Base-by-base conservation (phyloP, 2,888 invertebrate species). In the Cantharis nigra region DNA sequence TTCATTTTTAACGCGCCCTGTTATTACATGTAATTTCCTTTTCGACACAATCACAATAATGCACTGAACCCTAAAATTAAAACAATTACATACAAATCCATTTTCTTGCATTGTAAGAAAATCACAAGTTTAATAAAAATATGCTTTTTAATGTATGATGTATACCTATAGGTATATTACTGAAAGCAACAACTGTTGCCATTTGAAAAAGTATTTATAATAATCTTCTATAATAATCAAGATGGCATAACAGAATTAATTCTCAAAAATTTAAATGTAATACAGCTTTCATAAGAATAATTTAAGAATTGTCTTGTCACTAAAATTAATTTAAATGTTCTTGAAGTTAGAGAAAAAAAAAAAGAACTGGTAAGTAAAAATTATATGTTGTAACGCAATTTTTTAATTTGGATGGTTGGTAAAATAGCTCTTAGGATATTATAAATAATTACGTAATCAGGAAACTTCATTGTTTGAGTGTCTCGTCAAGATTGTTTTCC, bases 321-420 rank as follows among this genome's bases (percentile, higher is more conserved):
- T 67, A 67, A 67, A 67, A 67, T 67, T 67, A 67, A 67, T 67
- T 67, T 67, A 67, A 67, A 67, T 26, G 20, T n/a, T 23, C 18
- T 23, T 23, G 18, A 64, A 49, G 49, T n/a, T 49, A 49, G n/a
- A 49, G n/a, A 49, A 49, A n/a, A 7, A n/a, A 7, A n/a, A 49
- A 49, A 49, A 49, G n/a, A 3, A n/a, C 4, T 13, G n/a, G 65
- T 14, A 67, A 67, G 65, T 67, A 67, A 26, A 26, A 67, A 26
- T 67, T 23, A 67, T 64, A 26, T 67, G 65, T 20, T 23, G 26
- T 67, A 67, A 67, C 20, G 23, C 65, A 18, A 67, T 67, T 67
- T 26, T 65, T 67, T 67, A 67, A 67, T 23, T 67, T 23, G 1
- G 23, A 10, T n/a, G 64, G 49, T 64, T 67, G 9, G n/a, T 67